Evolutionary conservation across 2,113 vertebrate species (phyloP).

Genomic region (Tetrax tetrax): DNA sequence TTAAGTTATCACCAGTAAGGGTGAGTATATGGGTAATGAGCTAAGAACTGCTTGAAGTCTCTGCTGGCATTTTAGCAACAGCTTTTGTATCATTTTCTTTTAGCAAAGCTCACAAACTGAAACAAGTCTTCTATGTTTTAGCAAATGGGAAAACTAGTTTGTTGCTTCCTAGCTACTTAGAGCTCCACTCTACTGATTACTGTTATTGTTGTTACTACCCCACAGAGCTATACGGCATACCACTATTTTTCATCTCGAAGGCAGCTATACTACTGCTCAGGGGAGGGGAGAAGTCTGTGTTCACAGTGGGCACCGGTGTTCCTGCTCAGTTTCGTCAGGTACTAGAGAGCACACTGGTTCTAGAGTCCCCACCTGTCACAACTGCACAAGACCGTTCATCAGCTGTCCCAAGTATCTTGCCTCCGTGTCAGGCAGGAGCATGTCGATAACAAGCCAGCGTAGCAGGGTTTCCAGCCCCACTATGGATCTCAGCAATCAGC

Average conservation of each 20-base stretch:
- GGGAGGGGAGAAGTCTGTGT: not conserved
- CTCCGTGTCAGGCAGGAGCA: not conserved
- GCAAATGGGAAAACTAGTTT: not conserved
- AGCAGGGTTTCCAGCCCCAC: not conserved
- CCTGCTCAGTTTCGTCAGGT: not conserved
- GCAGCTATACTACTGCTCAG: no score
- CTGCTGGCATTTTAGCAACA: slow-evolving; percentile 2
- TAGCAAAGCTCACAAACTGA: slow-evolving; percentile 18
- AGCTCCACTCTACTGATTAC: not conserved
- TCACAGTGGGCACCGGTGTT: not conserved
- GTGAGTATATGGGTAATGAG: not conserved
- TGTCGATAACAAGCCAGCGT: not conserved
- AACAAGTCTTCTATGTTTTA: not conserved
- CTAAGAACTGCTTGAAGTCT: not conserved
- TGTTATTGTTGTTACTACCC: not conserved
- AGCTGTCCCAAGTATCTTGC: not conserved
- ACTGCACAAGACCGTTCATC: not conserved
- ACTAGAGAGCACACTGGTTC: not conserved
- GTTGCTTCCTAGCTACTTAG: not conserved
- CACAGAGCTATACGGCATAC: not conserved
- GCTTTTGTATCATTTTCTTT: not conserved
- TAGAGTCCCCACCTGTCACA: accelerated
- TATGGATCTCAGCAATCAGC: not conserved
- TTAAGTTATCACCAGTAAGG: not conserved
- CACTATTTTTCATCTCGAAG: not conserved